Percentiles rank a stretch among this genome's conserved stretches.
Evolutionary conservation across 1,140 invertebrate species (phyloP).

Genomic region (Trichonephila inaurata): DNA sequence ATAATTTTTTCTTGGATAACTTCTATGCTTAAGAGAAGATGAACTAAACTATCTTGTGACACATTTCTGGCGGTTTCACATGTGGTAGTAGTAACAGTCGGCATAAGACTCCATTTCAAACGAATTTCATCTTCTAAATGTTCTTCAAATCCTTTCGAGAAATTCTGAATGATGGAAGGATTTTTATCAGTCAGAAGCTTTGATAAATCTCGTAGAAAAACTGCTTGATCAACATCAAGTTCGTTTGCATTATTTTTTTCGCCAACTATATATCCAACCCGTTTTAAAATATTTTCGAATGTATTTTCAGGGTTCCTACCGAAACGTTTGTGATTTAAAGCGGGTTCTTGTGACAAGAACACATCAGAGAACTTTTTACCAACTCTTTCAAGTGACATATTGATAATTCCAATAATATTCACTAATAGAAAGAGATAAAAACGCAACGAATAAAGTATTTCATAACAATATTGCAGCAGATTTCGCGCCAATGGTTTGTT

Average conservation of each 20-base stretch:
- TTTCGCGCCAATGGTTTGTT: constrained; percentile 21
- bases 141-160: constrained; percentile 34
- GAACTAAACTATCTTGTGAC: constrained; percentile 73
- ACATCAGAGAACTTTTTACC: constrained; percentile 67
- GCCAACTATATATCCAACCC: constrained; percentile 50
- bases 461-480: background rate
- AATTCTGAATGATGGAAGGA: background rate
- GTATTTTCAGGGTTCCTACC: background rate
- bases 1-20: constrained; percentile 67
- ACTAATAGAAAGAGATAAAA: background rate
- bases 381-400: constrained; percentile 15
- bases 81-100: constrained; percentile 54
- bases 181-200: constrained; percentile 40
- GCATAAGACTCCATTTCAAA: constrained; percentile 71
- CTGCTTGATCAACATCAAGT: constrained; percentile 69
- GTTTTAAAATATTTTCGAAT: constrained; percentile 41
- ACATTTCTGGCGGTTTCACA: constrained; percentile 69
- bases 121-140: constrained; percentile 72
- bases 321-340: constrained; percentile 22
- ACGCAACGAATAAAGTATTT: background rate
- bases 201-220: constrained; percentile 60
- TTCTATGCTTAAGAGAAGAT: constrained; percentile 67
- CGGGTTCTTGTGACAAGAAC: constrained; percentile 62
- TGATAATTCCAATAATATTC: background rate
- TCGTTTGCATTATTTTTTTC: constrained; percentile 67